phyloP scores from a whole-genome alignment of 2,888 invertebrate genomes.

The Philonicus albiceps region DNA sequence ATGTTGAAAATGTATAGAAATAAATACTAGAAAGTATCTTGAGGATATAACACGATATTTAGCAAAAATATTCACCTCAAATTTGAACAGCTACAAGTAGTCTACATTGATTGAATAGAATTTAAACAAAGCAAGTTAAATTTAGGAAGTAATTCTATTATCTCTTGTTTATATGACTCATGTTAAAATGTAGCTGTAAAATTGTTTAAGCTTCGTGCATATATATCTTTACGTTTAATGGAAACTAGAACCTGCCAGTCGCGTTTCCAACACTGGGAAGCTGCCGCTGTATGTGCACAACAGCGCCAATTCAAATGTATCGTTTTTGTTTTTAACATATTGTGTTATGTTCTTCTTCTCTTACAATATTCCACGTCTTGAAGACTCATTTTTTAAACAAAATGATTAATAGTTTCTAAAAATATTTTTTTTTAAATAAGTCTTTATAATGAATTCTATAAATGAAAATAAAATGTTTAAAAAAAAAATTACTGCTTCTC shows the following conservation, averaged over 20 bases:
- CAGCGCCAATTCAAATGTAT: slow-evolving; percentile 3
- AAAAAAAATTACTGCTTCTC: slow-evolving; percentile 36
- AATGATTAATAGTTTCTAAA: slow-evolving; percentile 36
- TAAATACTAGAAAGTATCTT: slow-evolving; percentile 25
- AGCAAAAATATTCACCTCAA: slow-evolving; percentile 15
- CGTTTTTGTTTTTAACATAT: not conserved
- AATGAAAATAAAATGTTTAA: slow-evolving; percentile 1
- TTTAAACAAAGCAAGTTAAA: slow-evolving; percentile 34
- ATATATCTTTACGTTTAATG: slow-evolving; percentile 24
- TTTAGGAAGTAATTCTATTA: slow-evolving; percentile 26
- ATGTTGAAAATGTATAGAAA: not conserved
- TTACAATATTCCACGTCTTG: slow-evolving; percentile 29
- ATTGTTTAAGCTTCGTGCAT: slow-evolving; percentile 33
- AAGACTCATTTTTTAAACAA: slow-evolving; percentile 38
- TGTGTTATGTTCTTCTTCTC: slow-evolving; percentile 27
- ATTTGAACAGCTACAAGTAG: slow-evolving; percentile 30
- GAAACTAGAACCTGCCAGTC: slow-evolving; percentile 36
- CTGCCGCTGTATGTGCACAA: slow-evolving; percentile 13
- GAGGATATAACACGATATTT: slow-evolving; percentile 28
- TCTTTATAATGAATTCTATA: slow-evolving; percentile 28
- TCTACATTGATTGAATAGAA: slow-evolving; percentile 24
- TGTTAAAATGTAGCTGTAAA: slow-evolving; percentile 35
- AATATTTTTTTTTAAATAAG: slow-evolving; percentile 15
- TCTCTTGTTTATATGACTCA: slow-evolving; percentile 18
- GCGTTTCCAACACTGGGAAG: slow-evolving; percentile 38